A percentile compares a stretch with the other conserved stretches of the same genome.
Conservation (phyloP, 2,797 vertebrate species). For the Coccyzus lansbergi region DNA sequence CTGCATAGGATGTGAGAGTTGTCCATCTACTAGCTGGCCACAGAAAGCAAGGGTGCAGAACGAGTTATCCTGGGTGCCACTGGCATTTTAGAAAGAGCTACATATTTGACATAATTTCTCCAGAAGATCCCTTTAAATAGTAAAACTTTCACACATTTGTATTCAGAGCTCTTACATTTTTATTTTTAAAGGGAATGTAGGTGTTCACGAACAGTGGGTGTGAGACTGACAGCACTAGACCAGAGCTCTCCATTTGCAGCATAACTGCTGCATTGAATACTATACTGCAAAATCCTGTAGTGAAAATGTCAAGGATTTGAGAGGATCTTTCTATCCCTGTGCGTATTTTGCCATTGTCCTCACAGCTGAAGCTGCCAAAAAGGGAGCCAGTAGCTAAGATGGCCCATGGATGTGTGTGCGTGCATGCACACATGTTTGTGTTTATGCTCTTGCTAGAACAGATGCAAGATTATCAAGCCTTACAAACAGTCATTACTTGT, state of each 20-base stretch:
- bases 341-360: constrained; percentile 1
- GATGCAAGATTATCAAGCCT: neutral
- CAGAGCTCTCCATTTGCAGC: constrained; percentile 48
- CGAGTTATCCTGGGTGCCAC: neutral
- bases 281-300: neutral
- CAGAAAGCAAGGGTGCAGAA: neutral
- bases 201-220: constrained; percentile 8
- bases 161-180: constrained; percentile 43
- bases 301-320: neutral
- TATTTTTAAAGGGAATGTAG: constrained; percentile 61
- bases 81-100: neutral
- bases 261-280: constrained; percentile 25
- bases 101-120: constrained; percentile 43
- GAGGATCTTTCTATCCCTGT: neutral
- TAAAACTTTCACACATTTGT: constrained; percentile 40
- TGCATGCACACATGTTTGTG: rapidly evolving
- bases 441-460: neutral
- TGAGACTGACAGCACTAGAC: constrained; percentile 67
- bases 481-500: neutral
- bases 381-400: neutral
- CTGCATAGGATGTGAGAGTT: rapidly evolving
- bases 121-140: constrained; percentile 59
- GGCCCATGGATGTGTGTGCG: neutral
- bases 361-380: neutral
- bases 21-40: neutral